A percentile compares a stretch with the other conserved stretches of the same genome.
These are phyloP conservation scores for Hippocampus mohnikei DNA, from an alignment of 2,113 vertebrate genomes.

Conservation along the genomic window DNA sequence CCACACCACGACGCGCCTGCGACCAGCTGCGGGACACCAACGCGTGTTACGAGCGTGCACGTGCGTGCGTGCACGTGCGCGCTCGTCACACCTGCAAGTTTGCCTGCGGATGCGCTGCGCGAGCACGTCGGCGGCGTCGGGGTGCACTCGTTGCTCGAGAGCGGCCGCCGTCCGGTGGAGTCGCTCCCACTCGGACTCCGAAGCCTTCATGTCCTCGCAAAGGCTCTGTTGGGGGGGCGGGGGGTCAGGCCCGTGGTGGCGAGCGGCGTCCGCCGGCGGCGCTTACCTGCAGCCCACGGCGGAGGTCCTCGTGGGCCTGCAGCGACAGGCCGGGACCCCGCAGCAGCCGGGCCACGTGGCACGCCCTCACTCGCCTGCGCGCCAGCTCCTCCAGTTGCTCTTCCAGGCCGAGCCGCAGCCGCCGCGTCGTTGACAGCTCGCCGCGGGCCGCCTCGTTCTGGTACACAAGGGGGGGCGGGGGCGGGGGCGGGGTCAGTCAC, in stretches of 20 bases:
- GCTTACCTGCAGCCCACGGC: slow-evolving; percentile 80
- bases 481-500: no score
- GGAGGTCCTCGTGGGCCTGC: slow-evolving; percentile 60
- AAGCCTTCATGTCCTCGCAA: slow-evolving; percentile 69
- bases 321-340: slow-evolving; percentile 59
- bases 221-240: slow-evolving; percentile 65
- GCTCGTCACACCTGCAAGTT: slow-evolving; percentile 63
- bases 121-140: slow-evolving; percentile 67
- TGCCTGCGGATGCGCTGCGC: slow-evolving; percentile 58
- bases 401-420: slow-evolving; percentile 71
- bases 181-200: slow-evolving; percentile 69
- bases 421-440: slow-evolving; percentile 54
- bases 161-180: slow-evolving; percentile 53
- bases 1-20: slow-evolving; percentile 59
- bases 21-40: slow-evolving; percentile 73
- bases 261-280: neutral
- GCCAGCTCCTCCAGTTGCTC: slow-evolving; percentile 54
- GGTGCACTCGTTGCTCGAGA: slow-evolving; percentile 68
- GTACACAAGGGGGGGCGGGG: no score
- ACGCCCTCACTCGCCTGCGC: slow-evolving; percentile 52
- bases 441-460: slow-evolving; percentile 69
- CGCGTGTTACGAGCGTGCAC: neutral
- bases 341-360: slow-evolving; percentile 65
- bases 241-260: no score
- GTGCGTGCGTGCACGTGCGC: neutral